A percentile compares a stretch with the other conserved stretches of the same genome.
Conservation (phyloP, 1,140 invertebrate genomes). For the Diplogasteroides magnus region DNA sequence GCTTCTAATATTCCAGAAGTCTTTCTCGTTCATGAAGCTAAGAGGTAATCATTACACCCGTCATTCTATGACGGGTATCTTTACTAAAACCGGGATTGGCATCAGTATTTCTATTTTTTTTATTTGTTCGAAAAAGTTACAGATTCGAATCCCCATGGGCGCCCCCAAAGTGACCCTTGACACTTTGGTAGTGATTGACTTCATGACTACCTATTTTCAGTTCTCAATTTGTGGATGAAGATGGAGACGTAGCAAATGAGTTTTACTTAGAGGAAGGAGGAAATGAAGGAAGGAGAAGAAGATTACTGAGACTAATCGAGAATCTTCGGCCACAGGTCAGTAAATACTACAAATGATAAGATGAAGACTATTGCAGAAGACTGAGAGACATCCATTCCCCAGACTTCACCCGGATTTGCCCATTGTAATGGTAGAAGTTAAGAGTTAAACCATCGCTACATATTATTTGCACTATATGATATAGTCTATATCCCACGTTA, state of each 20-base stretch:
- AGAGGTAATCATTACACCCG: not conserved
- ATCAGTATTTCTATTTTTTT: too few species aligned
- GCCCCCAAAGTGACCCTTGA: too few species aligned
- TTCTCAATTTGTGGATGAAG: not conserved
- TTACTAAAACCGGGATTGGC: not conserved
- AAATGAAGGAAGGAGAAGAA: too few species aligned
- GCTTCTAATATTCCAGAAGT: not conserved
- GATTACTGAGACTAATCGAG: not conserved
- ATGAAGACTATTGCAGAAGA: not conserved
- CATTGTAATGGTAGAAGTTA: not conserved
- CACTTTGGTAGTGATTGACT: not conserved
- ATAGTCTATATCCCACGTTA: too few species aligned
- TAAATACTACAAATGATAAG: not conserved
- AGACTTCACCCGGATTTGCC: not conserved
- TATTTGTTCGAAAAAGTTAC: too few species aligned
- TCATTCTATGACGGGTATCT: not conserved
- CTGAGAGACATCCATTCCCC: not conserved
- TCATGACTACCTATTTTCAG: too few species aligned
- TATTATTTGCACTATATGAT: too few species aligned
- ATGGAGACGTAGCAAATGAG: not conserved
- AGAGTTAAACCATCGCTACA: not conserved
- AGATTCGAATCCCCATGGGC: too few species aligned
- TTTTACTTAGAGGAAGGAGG: not conserved
- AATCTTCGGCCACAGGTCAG: not conserved
- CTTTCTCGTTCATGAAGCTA: not conserved